phyloP scores from a whole-genome alignment of 2,797 vertebrate genomes.

The Pterois miles region DNA sequence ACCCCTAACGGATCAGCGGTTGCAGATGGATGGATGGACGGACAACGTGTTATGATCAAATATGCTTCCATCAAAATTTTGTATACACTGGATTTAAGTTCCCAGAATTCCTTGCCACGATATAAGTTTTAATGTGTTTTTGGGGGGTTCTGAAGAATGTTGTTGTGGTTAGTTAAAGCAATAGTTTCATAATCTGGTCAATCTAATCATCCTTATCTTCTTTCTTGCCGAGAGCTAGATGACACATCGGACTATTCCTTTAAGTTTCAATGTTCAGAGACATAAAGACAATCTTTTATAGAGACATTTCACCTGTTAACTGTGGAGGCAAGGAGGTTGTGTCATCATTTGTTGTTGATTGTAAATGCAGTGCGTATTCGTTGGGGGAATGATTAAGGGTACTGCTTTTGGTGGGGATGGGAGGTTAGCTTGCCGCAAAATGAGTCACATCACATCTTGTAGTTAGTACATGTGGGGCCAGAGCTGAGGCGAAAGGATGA shows the following conservation, averaged over 20 bases:
- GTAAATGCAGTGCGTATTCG: not conserved
- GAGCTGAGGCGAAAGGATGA: conserved; percentile 36
- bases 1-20: too few species aligned
- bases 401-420: not conserved
- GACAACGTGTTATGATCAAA: too few species aligned
- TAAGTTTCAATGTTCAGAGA: not conserved
- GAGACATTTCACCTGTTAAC: not conserved
- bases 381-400: not conserved
- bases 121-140: not conserved
- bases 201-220: not conserved
- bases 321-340: not conserved
- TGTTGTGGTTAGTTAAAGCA: not conserved
- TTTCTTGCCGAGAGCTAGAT: not conserved
- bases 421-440: conserved; percentile 23
- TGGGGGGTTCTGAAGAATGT: not conserved
- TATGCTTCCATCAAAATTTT: not conserved
- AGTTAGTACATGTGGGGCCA: conserved; percentile 24
- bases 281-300: not conserved
- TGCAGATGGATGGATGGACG: too few species aligned
- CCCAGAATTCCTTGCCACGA: not conserved
- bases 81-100: not conserved
- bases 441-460: conserved; percentile 28
- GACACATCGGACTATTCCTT: not conserved
- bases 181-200: not conserved
- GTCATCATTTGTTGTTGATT: not conserved